A percentile compares a stretch with the other conserved stretches of the same genome.
Evolutionary conservation across 1,140 invertebrate genomes (phyloP).

Genomic region (Aphaenogaster floridana): DNA sequence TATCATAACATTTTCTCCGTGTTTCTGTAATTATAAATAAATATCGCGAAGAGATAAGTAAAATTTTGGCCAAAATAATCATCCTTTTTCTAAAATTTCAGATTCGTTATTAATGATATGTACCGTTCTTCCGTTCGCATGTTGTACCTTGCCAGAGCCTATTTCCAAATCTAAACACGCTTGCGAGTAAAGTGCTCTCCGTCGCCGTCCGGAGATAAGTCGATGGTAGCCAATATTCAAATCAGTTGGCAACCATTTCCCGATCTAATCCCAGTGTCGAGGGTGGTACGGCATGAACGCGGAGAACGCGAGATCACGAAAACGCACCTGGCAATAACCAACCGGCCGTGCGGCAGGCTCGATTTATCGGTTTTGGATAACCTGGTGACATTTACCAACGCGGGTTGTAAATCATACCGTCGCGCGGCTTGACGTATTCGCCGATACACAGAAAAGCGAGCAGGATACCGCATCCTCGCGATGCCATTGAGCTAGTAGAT

Average conservation of each 20-base stretch:
- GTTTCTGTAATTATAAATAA: background rate
- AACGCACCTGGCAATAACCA: constrained; percentile 71
- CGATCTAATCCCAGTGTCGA: constrained; percentile 69
- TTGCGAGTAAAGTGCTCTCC: constrained; percentile 48
- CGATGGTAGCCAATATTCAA: constrained; percentile 75
- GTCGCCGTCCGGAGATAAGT: constrained; percentile 64
- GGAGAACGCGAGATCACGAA: constrained; percentile 56
- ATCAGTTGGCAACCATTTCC: constrained; percentile 76
- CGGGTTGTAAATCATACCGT: constrained; percentile 67
- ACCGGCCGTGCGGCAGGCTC: constrained; percentile 33
- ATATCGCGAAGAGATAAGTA: background rate
- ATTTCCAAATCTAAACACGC: constrained; percentile 66
- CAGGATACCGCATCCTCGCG: constrained; percentile 29
- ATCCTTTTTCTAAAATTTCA: background rate
- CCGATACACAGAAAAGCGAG: constrained; percentile 50
- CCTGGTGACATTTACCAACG: constrained; percentile 68
- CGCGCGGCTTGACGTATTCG: constrained; percentile 65
- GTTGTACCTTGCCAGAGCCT: background rate
- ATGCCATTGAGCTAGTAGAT: constrained; percentile 50
- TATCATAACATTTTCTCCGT: background rate
- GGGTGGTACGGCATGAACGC: constrained; percentile 35
- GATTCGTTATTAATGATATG: background rate
- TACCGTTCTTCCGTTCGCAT: background rate
- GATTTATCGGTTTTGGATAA: constrained; percentile 78
- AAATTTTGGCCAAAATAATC: background rate